Conservation (phyloP, 2,797 vertebrate species). For the Ara ararauna region DNA sequence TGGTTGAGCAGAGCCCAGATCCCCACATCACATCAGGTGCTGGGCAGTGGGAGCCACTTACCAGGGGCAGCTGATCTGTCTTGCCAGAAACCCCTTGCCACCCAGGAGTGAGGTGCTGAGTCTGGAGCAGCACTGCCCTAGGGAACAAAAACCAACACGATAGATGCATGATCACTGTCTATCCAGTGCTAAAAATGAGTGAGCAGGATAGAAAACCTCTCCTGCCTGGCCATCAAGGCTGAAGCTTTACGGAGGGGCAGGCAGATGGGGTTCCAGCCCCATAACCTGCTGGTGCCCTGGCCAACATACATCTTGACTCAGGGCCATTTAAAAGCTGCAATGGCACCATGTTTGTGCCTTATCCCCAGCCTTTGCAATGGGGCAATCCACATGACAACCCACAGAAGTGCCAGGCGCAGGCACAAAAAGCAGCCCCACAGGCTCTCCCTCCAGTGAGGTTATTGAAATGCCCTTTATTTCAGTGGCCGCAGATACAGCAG, state of each 20-base stretch:
- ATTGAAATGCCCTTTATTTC: background rate
- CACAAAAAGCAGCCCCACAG: background rate
- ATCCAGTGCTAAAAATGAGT: fast-evolving
- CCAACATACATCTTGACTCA: background rate
- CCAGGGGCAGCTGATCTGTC: fast-evolving
- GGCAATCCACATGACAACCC: background rate
- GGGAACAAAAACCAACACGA: background rate
- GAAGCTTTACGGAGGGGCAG: background rate
- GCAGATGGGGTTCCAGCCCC: fast-evolving
- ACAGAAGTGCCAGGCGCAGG: background rate
- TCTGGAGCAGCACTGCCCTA: background rate
- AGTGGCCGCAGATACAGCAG: background rate
- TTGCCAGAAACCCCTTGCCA: background rate
- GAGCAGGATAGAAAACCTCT: background rate
- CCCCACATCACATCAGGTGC: background rate
- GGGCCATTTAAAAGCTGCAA: background rate
- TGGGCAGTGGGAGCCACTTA: background rate
- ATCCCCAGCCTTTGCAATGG: background rate
- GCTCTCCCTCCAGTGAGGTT: background rate
- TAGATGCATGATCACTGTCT: fast-evolving
- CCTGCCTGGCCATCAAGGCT: background rate
- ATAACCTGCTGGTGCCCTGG: background rate
- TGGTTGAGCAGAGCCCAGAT: background rate
- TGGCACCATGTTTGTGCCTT: background rate
- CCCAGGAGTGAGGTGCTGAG: fast-evolving